Conservation (phyloP, 2,888 invertebrate species). For the Cylindroiulus punctatus region DNA sequence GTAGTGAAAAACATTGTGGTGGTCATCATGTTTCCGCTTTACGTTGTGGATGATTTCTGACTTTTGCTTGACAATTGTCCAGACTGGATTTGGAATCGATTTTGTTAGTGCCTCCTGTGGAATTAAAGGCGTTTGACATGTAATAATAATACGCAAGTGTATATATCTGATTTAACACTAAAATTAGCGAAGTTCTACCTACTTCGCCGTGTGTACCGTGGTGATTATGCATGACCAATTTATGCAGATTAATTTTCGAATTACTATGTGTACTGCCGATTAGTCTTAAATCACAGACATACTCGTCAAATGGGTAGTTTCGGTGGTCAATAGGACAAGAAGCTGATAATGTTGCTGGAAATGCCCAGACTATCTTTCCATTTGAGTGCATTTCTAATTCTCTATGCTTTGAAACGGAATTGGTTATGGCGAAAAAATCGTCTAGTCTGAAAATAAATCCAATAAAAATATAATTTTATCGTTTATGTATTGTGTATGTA, state of each 20-base stretch:
- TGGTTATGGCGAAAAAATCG: neutral
- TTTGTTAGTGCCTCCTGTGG: neutral
- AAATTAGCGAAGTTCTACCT: neutral
- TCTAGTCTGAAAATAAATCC: neutral
- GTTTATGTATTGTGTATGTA: too few species aligned
- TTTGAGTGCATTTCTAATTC: neutral
- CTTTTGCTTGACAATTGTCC: constrained; percentile 10
- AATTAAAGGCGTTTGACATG: neutral
- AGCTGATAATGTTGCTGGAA: neutral
- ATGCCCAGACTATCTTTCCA: constrained; percentile 29
- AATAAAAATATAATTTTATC: neutral
- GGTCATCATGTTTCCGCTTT: neutral
- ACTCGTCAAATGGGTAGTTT: constrained; percentile 27
- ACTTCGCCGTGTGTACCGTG: neutral
- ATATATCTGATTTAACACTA: neutral
- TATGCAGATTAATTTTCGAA: constrained; percentile 10
- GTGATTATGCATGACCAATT: neutral
- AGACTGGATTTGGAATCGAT: neutral
- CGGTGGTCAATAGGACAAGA: constrained; percentile 29
- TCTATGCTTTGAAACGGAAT: neutral
- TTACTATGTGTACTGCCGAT: neutral
- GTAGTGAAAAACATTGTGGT: neutral
- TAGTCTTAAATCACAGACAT: constrained; percentile 19
- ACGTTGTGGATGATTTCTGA: neutral
- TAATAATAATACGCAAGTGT: neutral